Evolutionary conservation across 2,113 vertebrate species (phyloP).

Genomic region (Syngnathus scovelli): DNA sequence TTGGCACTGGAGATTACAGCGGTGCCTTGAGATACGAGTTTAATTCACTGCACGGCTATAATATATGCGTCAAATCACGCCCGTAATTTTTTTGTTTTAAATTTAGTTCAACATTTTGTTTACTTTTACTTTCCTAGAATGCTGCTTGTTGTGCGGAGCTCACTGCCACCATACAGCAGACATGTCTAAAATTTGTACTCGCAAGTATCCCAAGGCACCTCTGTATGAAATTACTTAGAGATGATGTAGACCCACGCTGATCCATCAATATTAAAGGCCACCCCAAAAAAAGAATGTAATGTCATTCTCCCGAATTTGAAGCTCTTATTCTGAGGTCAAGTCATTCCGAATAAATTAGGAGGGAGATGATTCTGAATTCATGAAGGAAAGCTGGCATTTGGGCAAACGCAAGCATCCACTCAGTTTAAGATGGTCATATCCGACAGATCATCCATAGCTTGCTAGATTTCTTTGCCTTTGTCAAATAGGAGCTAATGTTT

Average conservation of each 20-base stretch:
- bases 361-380: constrained; percentile 30
- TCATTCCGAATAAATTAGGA: constrained; percentile 26
- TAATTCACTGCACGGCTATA: too few relatives aligned
- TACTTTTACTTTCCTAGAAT: too few relatives aligned
- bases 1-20: not conserved
- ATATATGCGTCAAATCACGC: too few relatives aligned
- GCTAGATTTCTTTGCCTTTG: constrained; percentile 12
- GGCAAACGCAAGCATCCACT: not conserved
- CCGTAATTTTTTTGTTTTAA: too few relatives aligned
- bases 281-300: not conserved
- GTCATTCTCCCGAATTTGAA: not conserved
- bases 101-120: too few relatives aligned
- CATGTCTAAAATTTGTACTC: too few relatives aligned
- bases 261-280: too few relatives aligned
- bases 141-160: too few relatives aligned
- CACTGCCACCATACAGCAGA: too few relatives aligned
- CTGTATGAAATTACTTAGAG: too few relatives aligned
- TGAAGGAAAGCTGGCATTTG: constrained; percentile 9
- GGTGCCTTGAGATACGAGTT: not conserved
- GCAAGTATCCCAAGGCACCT: too few relatives aligned
- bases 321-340: constrained; percentile 1
- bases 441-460: not conserved
- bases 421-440: not conserved
- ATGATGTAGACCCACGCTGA: too few relatives aligned
- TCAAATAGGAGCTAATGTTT: constrained; percentile 12